These are phyloP conservation scores for Lochmaea capreae DNA, from an alignment of 2,888 invertebrate genomes.

Conservation along the genomic window DNA sequence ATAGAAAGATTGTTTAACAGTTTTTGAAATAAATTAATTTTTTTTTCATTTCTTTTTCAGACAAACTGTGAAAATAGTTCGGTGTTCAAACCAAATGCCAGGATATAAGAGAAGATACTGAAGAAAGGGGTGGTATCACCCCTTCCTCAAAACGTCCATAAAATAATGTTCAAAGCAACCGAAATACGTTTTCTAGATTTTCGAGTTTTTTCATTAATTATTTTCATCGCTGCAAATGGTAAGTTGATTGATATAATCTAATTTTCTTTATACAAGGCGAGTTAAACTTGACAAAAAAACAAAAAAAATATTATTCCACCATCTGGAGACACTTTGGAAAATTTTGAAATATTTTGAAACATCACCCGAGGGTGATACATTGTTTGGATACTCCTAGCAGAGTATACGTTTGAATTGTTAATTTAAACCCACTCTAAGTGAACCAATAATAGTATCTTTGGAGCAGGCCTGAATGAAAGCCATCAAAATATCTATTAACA, in stretches of 20 bases:
- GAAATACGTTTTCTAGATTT: constrained; percentile 18
- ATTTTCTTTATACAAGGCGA: no score
- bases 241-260: neutral
- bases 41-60: neutral
- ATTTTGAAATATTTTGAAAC: no score
- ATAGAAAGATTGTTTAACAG: no score
- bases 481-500: no score
- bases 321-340: no score
- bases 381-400: no score
- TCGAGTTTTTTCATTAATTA: constrained; percentile 5
- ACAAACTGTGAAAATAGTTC: neutral
- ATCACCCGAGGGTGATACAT: no score
- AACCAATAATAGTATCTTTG: no score
- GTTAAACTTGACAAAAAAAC: neutral
- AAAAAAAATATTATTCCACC: no score
- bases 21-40: neutral
- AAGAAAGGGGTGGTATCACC: constrained; percentile 52
- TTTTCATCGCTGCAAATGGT: constrained; percentile 22
- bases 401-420: no score
- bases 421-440: no score
- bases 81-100: constrained; percentile 50
- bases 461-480: no score
- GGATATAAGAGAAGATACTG: constrained; percentile 63
- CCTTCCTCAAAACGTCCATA: constrained; percentile 34
- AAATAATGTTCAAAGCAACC: constrained; percentile 35